phyloP scores from a whole-genome alignment of 30 jellyfish, hydroid and myxozoan genomes.

The Turritopsis rubra region DNA sequence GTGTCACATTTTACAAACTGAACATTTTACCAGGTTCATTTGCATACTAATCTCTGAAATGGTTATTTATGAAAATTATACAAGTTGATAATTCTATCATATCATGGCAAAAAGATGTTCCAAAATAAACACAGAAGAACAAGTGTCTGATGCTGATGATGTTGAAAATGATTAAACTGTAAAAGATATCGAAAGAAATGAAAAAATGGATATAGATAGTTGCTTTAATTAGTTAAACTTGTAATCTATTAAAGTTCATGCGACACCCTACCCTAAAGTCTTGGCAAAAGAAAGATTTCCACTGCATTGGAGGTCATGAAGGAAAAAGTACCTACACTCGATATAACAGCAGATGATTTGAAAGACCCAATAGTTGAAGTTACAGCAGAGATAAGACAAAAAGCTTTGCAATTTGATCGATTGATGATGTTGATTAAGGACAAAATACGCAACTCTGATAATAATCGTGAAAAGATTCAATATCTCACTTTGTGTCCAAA shows the following conservation, averaged over 20 bases:
- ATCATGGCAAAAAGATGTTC: background rate
- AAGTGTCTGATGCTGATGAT: background rate
- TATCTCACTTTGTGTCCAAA: constrained; percentile 40
- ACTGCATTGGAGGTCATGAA: constrained; percentile 20
- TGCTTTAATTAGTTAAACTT: constrained; percentile 10
- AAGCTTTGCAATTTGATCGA: constrained; percentile 16
- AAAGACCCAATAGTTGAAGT: background rate
- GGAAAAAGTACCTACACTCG: constrained; percentile 28
- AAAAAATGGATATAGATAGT: background rate
- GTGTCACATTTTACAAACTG: background rate
- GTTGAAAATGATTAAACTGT: background rate
- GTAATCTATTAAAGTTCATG: constrained; percentile 29
- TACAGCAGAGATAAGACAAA: constrained; percentile 2
- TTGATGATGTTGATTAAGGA: constrained; percentile 9
- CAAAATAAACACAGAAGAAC: background rate
- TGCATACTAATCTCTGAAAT: background rate
- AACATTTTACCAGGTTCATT: background rate
- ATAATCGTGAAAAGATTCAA: constrained; percentile 36
- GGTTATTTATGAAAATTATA: background rate
- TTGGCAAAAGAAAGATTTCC: constrained; percentile 33
- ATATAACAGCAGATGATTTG: background rate
- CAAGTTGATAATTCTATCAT: background rate
- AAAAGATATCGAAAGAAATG: background rate
- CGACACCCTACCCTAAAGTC: constrained; percentile 14
- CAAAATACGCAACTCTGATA: background rate